Evolutionary conservation across 2,113 vertebrate species (phyloP).

Genomic region (Panurus biarmicus): DNA sequence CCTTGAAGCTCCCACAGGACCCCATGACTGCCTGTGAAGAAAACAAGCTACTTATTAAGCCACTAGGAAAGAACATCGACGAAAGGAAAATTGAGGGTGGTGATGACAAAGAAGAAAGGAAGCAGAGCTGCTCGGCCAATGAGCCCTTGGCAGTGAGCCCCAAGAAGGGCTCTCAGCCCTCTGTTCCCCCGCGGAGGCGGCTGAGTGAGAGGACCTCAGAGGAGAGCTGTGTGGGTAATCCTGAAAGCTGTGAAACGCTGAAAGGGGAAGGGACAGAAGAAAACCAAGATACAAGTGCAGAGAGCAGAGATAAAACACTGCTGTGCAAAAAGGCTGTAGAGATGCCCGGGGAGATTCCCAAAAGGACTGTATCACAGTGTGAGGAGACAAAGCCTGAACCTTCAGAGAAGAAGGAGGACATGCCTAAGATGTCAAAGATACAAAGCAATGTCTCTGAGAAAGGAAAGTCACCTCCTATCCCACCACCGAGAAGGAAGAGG

Average conservation of each 20-base stretch:
- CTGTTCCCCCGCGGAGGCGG: conserved; percentile 37
- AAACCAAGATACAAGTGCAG: background rate
- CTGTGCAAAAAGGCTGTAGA: background rate
- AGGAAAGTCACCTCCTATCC: conserved; percentile 66
- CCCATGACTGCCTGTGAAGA: conserved; percentile 41
- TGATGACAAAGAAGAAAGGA: conserved; percentile 22
- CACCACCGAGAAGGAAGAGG: conserved; percentile 78
- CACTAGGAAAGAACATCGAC: background rate
- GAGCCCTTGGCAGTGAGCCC: background rate
- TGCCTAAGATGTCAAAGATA: background rate
- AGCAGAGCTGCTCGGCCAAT: background rate
- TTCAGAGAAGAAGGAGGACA: background rate
- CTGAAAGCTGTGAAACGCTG: background rate
- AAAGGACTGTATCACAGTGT: background rate
- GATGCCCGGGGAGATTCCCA: background rate
- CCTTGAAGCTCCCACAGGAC: background rate
- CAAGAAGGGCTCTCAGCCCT: conserved; percentile 49
- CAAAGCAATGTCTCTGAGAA: background rate
- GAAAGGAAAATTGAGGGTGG: conserved; percentile 19
- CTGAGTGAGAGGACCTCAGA: background rate
- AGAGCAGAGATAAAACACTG: background rate
- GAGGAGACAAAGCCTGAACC: conserved; percentile 17
- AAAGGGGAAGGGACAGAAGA: background rate
- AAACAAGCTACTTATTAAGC: background rate
- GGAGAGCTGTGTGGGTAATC: background rate